These are phyloP conservation scores for Apodemia mormo DNA, from an alignment of 2,888 invertebrate genomes.

Conservation along the genomic window DNA sequence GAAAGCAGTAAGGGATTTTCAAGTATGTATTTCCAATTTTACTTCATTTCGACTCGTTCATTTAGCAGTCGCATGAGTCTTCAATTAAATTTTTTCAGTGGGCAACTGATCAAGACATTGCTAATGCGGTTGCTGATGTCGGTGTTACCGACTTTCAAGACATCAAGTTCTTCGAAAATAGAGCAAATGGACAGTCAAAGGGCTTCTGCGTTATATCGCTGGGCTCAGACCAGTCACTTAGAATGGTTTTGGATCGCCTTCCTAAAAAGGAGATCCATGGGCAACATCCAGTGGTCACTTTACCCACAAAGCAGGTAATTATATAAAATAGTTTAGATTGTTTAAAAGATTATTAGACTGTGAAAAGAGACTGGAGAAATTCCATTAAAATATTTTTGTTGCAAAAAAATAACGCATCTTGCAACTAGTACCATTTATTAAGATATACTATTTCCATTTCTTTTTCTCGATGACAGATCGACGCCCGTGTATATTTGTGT, in stretches of 20 bases:
- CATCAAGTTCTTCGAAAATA: constrained; percentile 99
- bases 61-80: constrained; percentile 52
- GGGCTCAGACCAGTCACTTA: constrained; percentile 94
- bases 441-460: too few relatives aligned
- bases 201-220: constrained; percentile 98
- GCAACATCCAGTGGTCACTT: constrained; percentile 96
- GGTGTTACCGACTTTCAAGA: constrained; percentile 97
- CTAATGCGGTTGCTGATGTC: constrained; percentile 92
- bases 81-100: constrained; percentile 86
- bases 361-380: too few relatives aligned
- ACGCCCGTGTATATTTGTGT: too few relatives aligned
- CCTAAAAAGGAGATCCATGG: constrained; percentile 98
- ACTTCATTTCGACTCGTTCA: constrained; percentile 41
- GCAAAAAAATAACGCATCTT: too few relatives aligned
- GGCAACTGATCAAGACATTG: constrained; percentile 98
- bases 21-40: constrained; percentile 42
- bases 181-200: constrained; percentile 99
- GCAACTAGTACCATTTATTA: too few relatives aligned
- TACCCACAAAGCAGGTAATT: constrained; percentile 94
- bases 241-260: constrained; percentile 94
- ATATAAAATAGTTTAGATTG: not conserved
- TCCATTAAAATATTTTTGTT: too few relatives aligned
- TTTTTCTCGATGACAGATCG: too few relatives aligned
- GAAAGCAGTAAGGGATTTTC: constrained; percentile 33
- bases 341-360: too few relatives aligned